Base-by-base conservation (phyloP, 1,140 invertebrate genomes). In the Trinorchestia longiramus region DNA sequence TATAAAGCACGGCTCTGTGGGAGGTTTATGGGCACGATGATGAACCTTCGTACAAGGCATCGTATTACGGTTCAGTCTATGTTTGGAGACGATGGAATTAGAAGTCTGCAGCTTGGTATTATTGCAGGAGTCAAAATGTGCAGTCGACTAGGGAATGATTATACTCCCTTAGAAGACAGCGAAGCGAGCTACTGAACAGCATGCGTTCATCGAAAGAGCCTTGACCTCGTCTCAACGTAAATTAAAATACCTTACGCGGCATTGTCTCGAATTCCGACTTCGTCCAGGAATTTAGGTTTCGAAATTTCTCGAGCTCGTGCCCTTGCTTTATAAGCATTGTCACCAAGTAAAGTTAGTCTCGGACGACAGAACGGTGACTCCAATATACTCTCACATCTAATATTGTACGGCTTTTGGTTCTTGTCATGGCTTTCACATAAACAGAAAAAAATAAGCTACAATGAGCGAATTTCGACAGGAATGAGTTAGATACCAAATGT, bases 211-310 rank as follows among this genome's bases (percentile, higher is more conserved):
- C 62, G 62, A 77, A 77, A 77, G 88, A 4, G 88, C 88, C 88
- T 90, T 90, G 88, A 90, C 88, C 88, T 90, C 43, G 88, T 90
- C 43, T 41, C 88, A 41, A 90, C 88, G 88, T 42, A 90, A 90
- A 90, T 90, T 90, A 90, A 90, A 90, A 90, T 90, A 90, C 88
- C 43, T 90, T 90, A 90, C 88, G 88, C n/a, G 88, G 43, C n/a
- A 90, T 43, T 90, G 88, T 43, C 88, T 90, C 88, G 43, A 90
- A 90, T 90, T 90, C 88, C 88, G 41, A 90, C 88, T 90, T 43
- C 88, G 88, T 42, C 88, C 3, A 42, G 88, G 88, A 90, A 90
- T 90, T 90, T 90, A 90, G n/a, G 43, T 90, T 41, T 41, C 88
- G 88, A 90, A 90, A 41, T 90, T 90, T 41, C 41, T 90, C 88